A percentile compares a stretch with the other conserved stretches of the same genome.
These are phyloP conservation scores for Campopleginae sp. DNA, from an alignment of 2,888 invertebrate species.

Conservation along the genomic window DNA sequence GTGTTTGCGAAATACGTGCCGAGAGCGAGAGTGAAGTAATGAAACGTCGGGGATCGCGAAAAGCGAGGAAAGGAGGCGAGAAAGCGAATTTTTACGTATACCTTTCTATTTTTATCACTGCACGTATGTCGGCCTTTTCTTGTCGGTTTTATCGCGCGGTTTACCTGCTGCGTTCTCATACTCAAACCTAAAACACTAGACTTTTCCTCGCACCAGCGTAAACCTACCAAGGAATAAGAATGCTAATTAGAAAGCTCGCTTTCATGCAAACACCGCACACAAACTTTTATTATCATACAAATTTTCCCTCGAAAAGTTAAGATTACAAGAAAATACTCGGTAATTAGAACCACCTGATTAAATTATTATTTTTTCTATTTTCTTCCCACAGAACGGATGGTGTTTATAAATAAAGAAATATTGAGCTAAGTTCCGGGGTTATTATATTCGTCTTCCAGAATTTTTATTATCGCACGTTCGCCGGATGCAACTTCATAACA, in stretches of 20 bases:
- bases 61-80: constrained; percentile 63
- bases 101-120: constrained; percentile 30
- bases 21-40: constrained; percentile 63
- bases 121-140: constrained; percentile 42
- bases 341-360: background rate
- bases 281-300: background rate
- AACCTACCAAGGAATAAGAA: constrained; percentile 73
- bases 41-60: constrained; percentile 54
- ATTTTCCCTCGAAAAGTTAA: constrained; percentile 15
- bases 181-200: constrained; percentile 71
- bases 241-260: constrained; percentile 79
- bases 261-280: constrained; percentile 55
- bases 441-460: too few species aligned
- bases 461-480: too few species aligned
- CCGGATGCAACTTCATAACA: too few species aligned
- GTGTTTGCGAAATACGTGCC: constrained; percentile 44
- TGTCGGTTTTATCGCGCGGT: constrained; percentile 80
- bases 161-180: constrained; percentile 75
- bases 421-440: too few species aligned
- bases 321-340: constrained; percentile 10
- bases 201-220: constrained; percentile 66
- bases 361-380: background rate
- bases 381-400: background rate
- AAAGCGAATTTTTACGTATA: constrained; percentile 57
- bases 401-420: background rate